These are phyloP conservation scores for Pomatorhinus ruficollis DNA, from an alignment of 2,113 vertebrate genomes.

Conservation along the genomic window DNA sequence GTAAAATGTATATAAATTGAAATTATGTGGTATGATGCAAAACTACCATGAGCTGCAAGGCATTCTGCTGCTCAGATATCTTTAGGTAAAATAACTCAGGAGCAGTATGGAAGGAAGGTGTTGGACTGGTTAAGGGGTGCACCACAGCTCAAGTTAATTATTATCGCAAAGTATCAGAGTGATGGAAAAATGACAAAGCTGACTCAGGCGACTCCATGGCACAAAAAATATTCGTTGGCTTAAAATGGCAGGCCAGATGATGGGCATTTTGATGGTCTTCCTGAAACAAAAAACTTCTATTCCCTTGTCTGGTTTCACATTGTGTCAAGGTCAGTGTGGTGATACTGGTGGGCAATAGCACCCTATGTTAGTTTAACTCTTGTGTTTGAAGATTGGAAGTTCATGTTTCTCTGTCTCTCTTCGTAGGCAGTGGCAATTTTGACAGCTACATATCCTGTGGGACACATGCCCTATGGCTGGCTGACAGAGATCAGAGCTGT, in stretches of 20 bases:
- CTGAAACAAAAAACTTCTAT: neutral
- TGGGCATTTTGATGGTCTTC: neutral
- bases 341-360: neutral
- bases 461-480: conserved; percentile 99
- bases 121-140: neutral
- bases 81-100: neutral
- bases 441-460: conserved; percentile 96
- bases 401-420: conserved; percentile 15
- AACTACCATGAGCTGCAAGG: neutral
- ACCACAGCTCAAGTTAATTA: neutral
- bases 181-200: neutral
- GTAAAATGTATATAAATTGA: neutral
- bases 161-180: neutral
- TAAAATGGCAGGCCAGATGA: neutral
- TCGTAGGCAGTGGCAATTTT: conserved; percentile 92
- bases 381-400: neutral
- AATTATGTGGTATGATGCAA: neutral
- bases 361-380: neutral
- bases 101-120: neutral
- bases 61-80: neutral
- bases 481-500: conserved; percentile 94
- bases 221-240: neutral
- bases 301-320: neutral
- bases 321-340: neutral
- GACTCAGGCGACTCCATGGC: neutral